Percentiles rank a stretch among this genome's conserved stretches.
phyloP scores from a whole-genome alignment of 2,113 vertebrate species.

The Solenodon paradoxus region DNA sequence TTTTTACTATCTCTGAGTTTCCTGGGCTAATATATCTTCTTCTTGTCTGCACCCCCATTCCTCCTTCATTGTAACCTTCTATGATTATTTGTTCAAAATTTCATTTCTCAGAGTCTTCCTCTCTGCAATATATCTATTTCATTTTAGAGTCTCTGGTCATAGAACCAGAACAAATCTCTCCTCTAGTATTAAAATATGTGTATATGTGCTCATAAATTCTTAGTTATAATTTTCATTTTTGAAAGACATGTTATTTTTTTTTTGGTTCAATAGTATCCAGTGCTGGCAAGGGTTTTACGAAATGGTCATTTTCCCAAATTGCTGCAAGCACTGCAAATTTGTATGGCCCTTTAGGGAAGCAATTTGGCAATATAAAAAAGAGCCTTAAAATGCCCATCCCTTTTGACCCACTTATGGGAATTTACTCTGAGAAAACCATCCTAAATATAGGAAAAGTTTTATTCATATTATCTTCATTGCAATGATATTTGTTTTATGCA shows the following conservation, averaged over 20 bases:
- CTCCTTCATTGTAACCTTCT: background rate
- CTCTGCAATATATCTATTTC: background rate
- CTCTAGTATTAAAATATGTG: constrained; percentile 38
- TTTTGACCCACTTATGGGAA: constrained; percentile 60
- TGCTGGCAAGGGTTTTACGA: constrained; percentile 48
- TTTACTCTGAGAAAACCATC: constrained; percentile 40
- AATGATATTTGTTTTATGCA: too few species aligned
- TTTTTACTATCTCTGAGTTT: background rate
- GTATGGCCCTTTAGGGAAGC: constrained; percentile 56
- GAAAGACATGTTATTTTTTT: constrained; percentile 55
- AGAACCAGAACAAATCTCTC: constrained; percentile 30
- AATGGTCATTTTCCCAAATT: constrained; percentile 60
- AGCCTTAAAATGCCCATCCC: constrained; percentile 43
- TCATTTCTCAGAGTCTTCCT: background rate
- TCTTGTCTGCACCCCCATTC: background rate
- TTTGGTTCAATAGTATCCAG: constrained; percentile 62
- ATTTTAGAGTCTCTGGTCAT: background rate
- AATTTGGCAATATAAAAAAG: constrained; percentile 57
- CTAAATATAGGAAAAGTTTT: background rate
- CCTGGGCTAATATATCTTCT: background rate
- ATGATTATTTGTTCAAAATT: constrained; percentile 19
- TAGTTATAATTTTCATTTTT: constrained; percentile 57
- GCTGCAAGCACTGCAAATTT: constrained; percentile 61
- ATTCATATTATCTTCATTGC: background rate
- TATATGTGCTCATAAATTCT: constrained; percentile 37